Evolutionary conservation across 2,797 vertebrate species (phyloP), one percentile per base, ranked within the genome.

Genomic region (Tympanoctomys barrerae): DNA sequence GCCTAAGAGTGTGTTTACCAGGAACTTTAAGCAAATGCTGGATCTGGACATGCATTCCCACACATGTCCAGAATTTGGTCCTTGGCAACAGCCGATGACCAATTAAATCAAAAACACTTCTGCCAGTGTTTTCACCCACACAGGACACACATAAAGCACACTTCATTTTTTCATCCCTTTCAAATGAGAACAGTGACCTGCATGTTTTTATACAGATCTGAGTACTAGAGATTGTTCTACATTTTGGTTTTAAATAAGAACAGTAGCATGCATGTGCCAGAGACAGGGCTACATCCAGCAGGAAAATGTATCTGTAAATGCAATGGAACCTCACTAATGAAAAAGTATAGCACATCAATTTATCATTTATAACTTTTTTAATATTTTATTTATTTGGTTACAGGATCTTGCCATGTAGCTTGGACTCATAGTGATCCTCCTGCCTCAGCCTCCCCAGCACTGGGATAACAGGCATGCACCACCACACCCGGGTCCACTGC

Each of bases 171-270:
- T 46, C 39, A 5, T 22, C 36, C 19, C 49, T n/a, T 57, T 36
- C 39, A n/a, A n/a, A 7, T 52, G 2, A 28, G 39, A 33, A 71
- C 6, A 3, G 10, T 5, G 2, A 2, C 11, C 2, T 0, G 0
- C 6, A 3, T 0, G 0, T 2, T 6, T 28, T 46, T 54, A 54
- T 12, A 7, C 22, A 88, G 12, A 59, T 26, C 6, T 19, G 7
- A n/a, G n/a, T 8, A 36, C 82, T 42, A 0, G 77, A 71, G 33
- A 39, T 6, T 18, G 54, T 57, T 61, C 84, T 26, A 77, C 24
- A 61, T 46, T 77, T 77, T 49, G 2, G 13, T 26, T 77, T 31
- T 49, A 49, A 77, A 46, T 21, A 75, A 49, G 46, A 46, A 77
- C 7, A 71, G 21, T 36, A 36, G 19, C 36, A 39, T 57, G 54